phyloP scores from a whole-genome alignment of 2,113 vertebrate genomes.

The Melanerpes formicivorus region DNA sequence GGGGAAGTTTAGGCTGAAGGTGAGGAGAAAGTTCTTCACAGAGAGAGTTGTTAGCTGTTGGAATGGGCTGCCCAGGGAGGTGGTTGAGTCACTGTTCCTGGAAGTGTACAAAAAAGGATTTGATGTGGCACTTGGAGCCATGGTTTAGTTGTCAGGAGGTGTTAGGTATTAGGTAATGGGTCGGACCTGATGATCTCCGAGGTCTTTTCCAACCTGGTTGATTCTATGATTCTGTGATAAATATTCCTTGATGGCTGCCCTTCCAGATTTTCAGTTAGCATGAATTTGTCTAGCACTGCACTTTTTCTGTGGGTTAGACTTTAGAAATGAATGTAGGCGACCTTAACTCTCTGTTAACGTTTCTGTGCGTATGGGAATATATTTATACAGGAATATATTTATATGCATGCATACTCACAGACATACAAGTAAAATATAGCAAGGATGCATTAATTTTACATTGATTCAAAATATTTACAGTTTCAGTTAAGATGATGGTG shows the following conservation, averaged over 20 bases:
- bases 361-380: background rate
- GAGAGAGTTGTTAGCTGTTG: too few species aligned
- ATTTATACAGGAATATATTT: background rate
- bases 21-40: too few species aligned
- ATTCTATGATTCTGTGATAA: too few species aligned
- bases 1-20: too few species aligned
- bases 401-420: conserved; percentile 22
- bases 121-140: too few species aligned
- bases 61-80: too few species aligned
- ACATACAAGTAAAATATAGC: conserved; percentile 23
- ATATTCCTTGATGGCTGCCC: background rate
- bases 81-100: too few species aligned
- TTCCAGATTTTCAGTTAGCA: background rate
- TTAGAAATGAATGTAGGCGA: background rate
- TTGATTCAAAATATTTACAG: conserved; percentile 68
- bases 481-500: conserved; percentile 3
- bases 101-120: too few species aligned
- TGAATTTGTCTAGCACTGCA: background rate
- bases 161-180: too few species aligned
- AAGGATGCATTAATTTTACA: conserved; percentile 59
- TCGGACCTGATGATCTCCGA: too few species aligned
- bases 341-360: conserved; percentile 7
- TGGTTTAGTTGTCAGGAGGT: too few species aligned
- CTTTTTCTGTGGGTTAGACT: background rate
- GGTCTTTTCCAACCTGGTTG: too few species aligned